Percentiles rank a stretch among this genome's conserved stretches.
Conservation (phyloP, 2,113 vertebrate species). For the Larimichthys polyactis region DNA sequence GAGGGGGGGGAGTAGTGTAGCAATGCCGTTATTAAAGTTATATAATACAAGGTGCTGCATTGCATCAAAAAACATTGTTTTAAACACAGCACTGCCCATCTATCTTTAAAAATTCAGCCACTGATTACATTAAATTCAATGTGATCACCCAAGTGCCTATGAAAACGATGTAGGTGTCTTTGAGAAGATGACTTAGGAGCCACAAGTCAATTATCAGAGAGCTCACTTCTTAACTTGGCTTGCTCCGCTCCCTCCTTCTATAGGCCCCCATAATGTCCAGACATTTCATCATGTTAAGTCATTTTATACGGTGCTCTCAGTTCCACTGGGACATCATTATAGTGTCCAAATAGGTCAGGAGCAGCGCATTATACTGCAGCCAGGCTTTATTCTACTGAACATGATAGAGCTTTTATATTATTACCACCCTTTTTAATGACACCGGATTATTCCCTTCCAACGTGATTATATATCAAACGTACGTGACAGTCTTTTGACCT, state of each 20-base stretch:
- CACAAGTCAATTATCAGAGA: constrained; percentile 17
- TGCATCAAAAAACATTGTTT: constrained; percentile 63
- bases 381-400: constrained; percentile 41
- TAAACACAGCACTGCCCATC: constrained; percentile 6
- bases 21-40: constrained; percentile 66
- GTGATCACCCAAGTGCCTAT: background rate
- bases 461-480: constrained; percentile 6
- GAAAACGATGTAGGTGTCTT: background rate
- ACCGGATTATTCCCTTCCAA: background rate
- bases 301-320: constrained; percentile 42
- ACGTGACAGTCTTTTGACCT: constrained; percentile 20
- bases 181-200: background rate
- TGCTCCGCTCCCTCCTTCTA: constrained; percentile 11
- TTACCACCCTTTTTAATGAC: constrained; percentile 37
- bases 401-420: constrained; percentile 53
- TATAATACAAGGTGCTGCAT: constrained; percentile 70
- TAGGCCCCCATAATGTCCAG: constrained; percentile 38
- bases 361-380: constrained; percentile 53
- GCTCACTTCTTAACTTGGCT: constrained; percentile 3
- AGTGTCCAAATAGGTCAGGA: constrained; percentile 72
- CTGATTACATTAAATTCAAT: background rate
- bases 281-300: constrained; percentile 53
- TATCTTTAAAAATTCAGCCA: constrained; percentile 7
- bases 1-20: constrained; percentile 16
- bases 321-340: constrained; percentile 73